A percentile compares a stretch with the other conserved stretches of the same genome.
phyloP scores from a whole-genome alignment of 1,140 invertebrate species.

The Drosophila kurseongensis region DNA sequence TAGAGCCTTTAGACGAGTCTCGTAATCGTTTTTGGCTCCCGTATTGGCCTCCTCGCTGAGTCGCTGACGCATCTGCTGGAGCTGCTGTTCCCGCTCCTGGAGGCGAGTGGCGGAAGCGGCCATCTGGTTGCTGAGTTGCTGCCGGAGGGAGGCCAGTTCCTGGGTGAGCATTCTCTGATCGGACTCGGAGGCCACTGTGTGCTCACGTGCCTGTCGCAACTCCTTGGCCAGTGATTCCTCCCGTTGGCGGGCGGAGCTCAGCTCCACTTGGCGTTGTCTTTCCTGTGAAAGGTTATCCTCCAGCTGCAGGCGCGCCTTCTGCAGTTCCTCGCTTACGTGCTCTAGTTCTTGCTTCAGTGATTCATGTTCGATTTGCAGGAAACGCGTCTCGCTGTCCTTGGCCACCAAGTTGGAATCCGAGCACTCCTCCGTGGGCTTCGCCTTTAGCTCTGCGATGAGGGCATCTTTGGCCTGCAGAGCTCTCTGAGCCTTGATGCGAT shows the following conservation, averaged over 20 bases:
- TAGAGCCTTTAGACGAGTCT: constrained; percentile 88
- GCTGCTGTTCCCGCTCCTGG: constrained; percentile 74
- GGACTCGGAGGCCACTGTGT: constrained; percentile 53
- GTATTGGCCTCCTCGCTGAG: constrained; percentile 48
- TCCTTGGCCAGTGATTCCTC: constrained; percentile 64
- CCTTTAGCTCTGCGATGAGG: constrained; percentile 88
- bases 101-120: constrained; percentile 69
- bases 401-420: constrained; percentile 5
- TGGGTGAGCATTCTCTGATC: constrained; percentile 74
- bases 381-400: constrained; percentile 59
- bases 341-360: constrained; percentile 67
- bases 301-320: constrained; percentile 53
- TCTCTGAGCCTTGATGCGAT: constrained; percentile 89
- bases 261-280: constrained; percentile 52
- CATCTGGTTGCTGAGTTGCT: constrained; percentile 82
- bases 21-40: constrained; percentile 86
- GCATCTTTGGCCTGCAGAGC: constrained; percentile 92
- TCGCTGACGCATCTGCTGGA: constrained; percentile 61
- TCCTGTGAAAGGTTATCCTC: constrained; percentile 53
- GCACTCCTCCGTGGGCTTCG: constrained; percentile 48
- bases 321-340: constrained; percentile 56
- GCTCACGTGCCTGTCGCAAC: constrained; percentile 51
- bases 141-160: constrained; percentile 74
- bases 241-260: constrained; percentile 40
- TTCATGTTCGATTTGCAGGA: constrained; percentile 71